Evolutionary conservation across 2,888 invertebrate genomes (phyloP).

Genomic region (Lasioglossum malachurum): DNA sequence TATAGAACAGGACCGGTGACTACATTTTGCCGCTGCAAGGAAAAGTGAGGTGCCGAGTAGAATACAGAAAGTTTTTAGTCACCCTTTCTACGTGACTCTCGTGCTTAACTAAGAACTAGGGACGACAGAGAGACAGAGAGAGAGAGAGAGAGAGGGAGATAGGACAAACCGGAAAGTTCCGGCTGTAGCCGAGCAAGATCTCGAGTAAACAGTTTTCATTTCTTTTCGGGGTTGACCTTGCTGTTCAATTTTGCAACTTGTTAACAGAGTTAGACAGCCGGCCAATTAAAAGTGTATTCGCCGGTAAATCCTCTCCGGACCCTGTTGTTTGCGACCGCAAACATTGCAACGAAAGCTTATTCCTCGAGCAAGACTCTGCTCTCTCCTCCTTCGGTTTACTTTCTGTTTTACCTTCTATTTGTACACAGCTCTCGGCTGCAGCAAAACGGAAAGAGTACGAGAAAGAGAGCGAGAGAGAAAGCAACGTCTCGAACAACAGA

Average conservation of each 20-base stretch:
- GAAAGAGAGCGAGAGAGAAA: neutral
- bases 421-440: constrained; percentile 37
- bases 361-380: constrained; percentile 3
- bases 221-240: constrained; percentile 10
- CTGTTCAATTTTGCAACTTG: constrained; percentile 18
- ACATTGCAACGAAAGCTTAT: constrained; percentile 29
- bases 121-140: neutral
- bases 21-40: neutral
- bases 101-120: neutral
- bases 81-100: neutral
- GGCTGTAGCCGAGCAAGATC: neutral
- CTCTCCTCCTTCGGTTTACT: constrained; percentile 21
- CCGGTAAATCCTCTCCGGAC: neutral
- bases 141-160: neutral
- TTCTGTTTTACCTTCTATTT: constrained; percentile 30
- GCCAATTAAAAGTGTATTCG: constrained; percentile 30
- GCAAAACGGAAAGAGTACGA: neutral
- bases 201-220: constrained; percentile 8
- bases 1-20: neutral
- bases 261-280: constrained; percentile 21
- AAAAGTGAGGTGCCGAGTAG: neutral
- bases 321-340: constrained; percentile 24
- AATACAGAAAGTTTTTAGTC: neutral
- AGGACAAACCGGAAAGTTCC: neutral
- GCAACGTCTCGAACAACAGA: constrained; percentile 4